These are phyloP conservation scores for Chlorops oryzae DNA, from an alignment of 1,140 invertebrate genomes.

Conservation along the genomic window DNA sequence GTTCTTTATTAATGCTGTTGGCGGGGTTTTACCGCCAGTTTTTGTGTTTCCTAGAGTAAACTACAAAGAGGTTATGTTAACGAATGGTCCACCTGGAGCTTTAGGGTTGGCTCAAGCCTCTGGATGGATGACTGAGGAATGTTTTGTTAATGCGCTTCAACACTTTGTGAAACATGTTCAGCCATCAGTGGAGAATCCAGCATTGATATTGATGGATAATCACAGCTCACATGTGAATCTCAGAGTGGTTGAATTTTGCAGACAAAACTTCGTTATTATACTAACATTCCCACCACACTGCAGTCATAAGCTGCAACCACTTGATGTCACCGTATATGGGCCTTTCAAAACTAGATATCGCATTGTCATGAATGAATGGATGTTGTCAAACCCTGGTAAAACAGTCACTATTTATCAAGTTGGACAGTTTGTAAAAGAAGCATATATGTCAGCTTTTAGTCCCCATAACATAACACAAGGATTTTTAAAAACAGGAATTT, in stretches of 20 bases:
- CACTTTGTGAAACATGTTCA: conserved; percentile 46
- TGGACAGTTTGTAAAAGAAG: too few relatives aligned
- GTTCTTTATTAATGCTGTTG: neutral
- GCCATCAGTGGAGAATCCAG: conserved; percentile 32
- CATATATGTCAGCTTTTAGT: too few relatives aligned
- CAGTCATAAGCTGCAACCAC: too few relatives aligned
- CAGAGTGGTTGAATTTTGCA: conserved; percentile 27
- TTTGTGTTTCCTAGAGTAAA: too few relatives aligned
- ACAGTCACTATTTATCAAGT: too few relatives aligned
- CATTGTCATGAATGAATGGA: too few relatives aligned
- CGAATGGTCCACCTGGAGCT: conserved; percentile 37
- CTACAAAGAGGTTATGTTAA: conserved; percentile 41
- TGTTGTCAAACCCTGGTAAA: too few relatives aligned
- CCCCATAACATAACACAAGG: too few relatives aligned
- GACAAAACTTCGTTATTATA: conserved; percentile 30
- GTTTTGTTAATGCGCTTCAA: conserved; percentile 49
- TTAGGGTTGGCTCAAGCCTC: conserved; percentile 41
- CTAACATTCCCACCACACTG: conserved; percentile 47
- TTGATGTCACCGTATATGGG: conserved; percentile 47
- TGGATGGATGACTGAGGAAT: conserved; percentile 47
- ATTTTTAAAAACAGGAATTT: too few relatives aligned
- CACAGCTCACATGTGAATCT: conserved; percentile 39
- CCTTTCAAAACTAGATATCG: conserved; percentile 42
- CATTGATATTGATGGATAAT: conserved; percentile 48
- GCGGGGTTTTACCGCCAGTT: conserved; percentile 21